A percentile compares a stretch with the other conserved stretches of the same genome.
phyloP scores from a whole-genome alignment of 92 coral and sea anemone genomes.

The Virgularia gustaviana region DNA sequence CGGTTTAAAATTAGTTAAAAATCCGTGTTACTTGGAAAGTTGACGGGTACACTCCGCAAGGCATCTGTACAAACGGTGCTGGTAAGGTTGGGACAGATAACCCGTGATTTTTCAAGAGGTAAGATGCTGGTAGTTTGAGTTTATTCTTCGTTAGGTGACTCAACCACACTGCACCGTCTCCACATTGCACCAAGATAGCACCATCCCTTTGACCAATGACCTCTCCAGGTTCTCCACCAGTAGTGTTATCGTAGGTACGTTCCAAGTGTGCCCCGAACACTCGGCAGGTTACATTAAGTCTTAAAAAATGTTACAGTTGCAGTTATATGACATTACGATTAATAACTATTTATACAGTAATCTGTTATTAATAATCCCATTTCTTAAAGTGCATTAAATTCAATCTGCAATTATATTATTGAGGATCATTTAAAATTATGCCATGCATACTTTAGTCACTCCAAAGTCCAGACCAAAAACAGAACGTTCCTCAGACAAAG shows the following conservation, averaged over 20 bases:
- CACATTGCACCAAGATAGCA: slow-evolving; percentile 66
- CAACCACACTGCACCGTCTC: slow-evolving; percentile 63
- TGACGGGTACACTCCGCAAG: background rate
- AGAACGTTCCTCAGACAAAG: too few relatives aligned
- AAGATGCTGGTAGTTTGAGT: slow-evolving; percentile 67
- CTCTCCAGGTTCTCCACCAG: slow-evolving; percentile 58
- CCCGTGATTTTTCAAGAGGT: slow-evolving; percentile 44
- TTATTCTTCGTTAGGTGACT: slow-evolving; percentile 64
- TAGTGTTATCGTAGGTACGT: slow-evolving; percentile 28
- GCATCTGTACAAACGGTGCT: background rate
- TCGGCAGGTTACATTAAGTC: slow-evolving; percentile 18
- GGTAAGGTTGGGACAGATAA: slow-evolving; percentile 13
- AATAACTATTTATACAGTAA: too few relatives aligned
- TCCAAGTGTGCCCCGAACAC: slow-evolving; percentile 75
- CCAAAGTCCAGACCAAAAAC: too few relatives aligned
- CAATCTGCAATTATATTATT: too few relatives aligned
- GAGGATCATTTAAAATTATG: too few relatives aligned
- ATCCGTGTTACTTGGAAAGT: slow-evolving; percentile 16
- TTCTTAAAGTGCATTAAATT: too few relatives aligned
- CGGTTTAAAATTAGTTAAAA: too few relatives aligned
- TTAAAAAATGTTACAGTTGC: too few relatives aligned
- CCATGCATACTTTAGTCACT: too few relatives aligned
- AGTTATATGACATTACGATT: too few relatives aligned
- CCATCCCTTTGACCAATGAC: slow-evolving; percentile 61
- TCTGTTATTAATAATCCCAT: too few relatives aligned